Base-by-base conservation (phyloP, 2,797 vertebrate genomes). In the Netta rufina region DNA sequence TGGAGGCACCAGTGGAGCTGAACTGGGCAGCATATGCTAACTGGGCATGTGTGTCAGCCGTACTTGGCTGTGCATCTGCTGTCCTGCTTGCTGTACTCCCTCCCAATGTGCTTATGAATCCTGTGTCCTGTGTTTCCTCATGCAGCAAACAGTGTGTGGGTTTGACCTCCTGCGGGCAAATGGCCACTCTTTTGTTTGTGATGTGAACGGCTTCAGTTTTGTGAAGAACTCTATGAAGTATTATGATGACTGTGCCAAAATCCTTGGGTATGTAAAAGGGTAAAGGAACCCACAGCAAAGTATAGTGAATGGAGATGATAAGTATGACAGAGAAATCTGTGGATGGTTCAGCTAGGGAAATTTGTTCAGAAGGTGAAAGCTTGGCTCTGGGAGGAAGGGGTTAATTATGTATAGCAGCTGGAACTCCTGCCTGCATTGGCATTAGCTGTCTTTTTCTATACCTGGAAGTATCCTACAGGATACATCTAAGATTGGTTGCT, bases 181-280 rank as follows among this genome's bases (percentile, higher is more conserved):
- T 0, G 99, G 99, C 38, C 99, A 99, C 97, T 99, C 99, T 1
- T 99, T 99, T 25, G 99, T 99, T 58, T 99, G 99, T 4, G 99
- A 99, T 2, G 99, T 99, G 96, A 99, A 99, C 0, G 99, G 99
- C 65, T 99, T 99, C 98, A 99, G 99, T 92, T 99, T 99, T 70
- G 99, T 99, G 96, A 99, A 99, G 98, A 99, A 99, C 97, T 99
- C 99, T 0, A 99, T 99, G 99, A 99, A 99, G 97, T 99, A 99
- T 92, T 99, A 99, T 0, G 99, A 99, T n/a, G 99, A 99, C 97
- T 99, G 99, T 97, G 99, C 99, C 97, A 99, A 99, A 98, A 99
- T 99, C 95, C 98, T 99, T 0, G 99, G 99, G 99, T 99, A 98
- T 8, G 96, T 95, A 21, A 56, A 79, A 71, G 10, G 32, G n/a